phyloP scores from a whole-genome alignment of 1,140 invertebrate genomes.

The Anthonomus grandis region DNA sequence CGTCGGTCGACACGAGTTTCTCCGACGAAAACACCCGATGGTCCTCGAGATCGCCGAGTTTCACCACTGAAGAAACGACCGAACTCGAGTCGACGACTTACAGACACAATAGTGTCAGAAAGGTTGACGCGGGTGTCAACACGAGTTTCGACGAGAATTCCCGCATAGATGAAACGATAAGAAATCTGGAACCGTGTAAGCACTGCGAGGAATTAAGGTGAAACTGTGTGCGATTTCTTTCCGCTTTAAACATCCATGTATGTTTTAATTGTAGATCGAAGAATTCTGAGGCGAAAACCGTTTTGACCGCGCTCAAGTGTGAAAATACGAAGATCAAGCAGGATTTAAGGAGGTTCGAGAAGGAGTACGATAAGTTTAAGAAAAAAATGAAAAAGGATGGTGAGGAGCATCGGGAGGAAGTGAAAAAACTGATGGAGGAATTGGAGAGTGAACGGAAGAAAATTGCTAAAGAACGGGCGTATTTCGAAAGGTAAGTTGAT shows the following conservation, averaged over 20 bases:
- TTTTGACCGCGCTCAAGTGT: not conserved
- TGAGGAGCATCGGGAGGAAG: slow-evolving; percentile 45
- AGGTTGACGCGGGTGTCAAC: slow-evolving; percentile 23
- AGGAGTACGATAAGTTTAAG: slow-evolving; percentile 57
- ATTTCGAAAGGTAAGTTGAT: slow-evolving; percentile 57
- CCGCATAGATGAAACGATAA: slow-evolving; percentile 14
- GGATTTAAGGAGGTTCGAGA: slow-evolving; percentile 56
- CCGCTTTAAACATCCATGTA: not conserved
- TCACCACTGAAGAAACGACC: slow-evolving; percentile 23
- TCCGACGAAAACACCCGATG: slow-evolving; percentile 27
- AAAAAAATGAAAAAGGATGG: slow-evolving; percentile 56
- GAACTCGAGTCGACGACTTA: slow-evolving; percentile 1
- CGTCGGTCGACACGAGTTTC: slow-evolving; percentile 21
- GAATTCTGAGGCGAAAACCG: not conserved
- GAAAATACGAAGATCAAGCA: slow-evolving; percentile 8
- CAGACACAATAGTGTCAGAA: no score
- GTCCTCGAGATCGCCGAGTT: slow-evolving; percentile 22
- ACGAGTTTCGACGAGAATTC: slow-evolving; percentile 19
- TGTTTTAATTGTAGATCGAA: slow-evolving; percentile 1
- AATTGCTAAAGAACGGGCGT: slow-evolving; percentile 60
- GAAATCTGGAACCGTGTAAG: slow-evolving; percentile 3
- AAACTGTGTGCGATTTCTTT: not conserved
- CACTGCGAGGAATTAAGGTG: slow-evolving; percentile 18
- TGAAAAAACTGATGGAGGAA: slow-evolving; percentile 42
- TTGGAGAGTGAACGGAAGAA: slow-evolving; percentile 64